Evolutionary conservation across 2,113 vertebrate genomes (phyloP).

Genomic region (Peromyscus polionotus): DNA sequence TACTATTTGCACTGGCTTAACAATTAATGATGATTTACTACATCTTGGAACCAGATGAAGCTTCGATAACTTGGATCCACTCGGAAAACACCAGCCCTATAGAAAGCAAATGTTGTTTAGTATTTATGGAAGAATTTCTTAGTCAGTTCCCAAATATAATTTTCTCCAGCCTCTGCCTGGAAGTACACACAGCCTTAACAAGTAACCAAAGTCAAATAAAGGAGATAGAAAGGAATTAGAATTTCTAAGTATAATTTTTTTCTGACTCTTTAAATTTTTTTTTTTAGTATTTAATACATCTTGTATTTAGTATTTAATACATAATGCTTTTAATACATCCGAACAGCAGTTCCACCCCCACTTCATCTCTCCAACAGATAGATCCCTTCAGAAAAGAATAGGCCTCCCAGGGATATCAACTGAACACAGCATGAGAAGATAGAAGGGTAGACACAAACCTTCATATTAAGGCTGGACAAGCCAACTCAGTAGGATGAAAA

Average conservation of each 20-base stretch:
- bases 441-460: background rate
- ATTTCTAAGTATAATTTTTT: background rate
- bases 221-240: background rate
- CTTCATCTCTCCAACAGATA: background rate
- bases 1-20: background rate
- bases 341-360: background rate
- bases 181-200: background rate
- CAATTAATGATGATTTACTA: background rate
- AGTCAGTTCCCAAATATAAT: background rate
- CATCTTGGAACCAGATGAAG: background rate
- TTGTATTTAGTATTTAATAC: no score
- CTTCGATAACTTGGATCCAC: background rate
- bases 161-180: background rate
- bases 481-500: background rate
- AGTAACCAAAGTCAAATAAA: background rate
- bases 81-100: background rate
- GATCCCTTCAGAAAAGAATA: background rate
- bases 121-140: background rate
- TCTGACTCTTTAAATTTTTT: background rate
- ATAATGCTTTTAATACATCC: background rate
- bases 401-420: background rate
- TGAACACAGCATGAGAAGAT: background rate
- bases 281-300: no score
- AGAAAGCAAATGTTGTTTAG: background rate
- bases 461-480: background rate